phyloP scores from a whole-genome alignment of 2,888 invertebrate species.

The Syrphus vitripennis region DNA sequence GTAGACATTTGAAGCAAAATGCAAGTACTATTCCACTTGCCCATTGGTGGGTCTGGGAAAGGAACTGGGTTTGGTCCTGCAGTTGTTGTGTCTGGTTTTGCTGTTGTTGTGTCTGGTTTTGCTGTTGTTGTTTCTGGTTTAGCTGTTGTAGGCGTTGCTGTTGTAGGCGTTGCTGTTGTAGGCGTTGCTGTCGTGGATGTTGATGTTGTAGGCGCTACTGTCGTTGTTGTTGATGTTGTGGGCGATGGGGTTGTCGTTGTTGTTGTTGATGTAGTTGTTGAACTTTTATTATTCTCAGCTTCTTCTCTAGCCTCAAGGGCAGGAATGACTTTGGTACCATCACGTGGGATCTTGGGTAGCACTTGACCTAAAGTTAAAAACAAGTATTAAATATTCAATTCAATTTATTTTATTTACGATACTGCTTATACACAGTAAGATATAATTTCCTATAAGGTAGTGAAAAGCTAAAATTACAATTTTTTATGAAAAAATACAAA shows the following conservation, averaged over 20 bases:
- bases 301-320: not conserved
- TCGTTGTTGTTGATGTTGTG: slow-evolving; percentile 74
- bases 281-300: not conserved
- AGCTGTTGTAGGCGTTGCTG: slow-evolving; percentile 73
- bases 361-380: not conserved
- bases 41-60: slow-evolving; percentile 78
- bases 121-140: slow-evolving; percentile 75
- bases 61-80: slow-evolving; percentile 74
- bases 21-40: slow-evolving; percentile 85
- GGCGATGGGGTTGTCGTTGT: slow-evolving; percentile 26
- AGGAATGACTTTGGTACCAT: not conserved
- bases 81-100: slow-evolving; percentile 74
- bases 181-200: slow-evolving; percentile 79
- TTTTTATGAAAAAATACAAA: no score
- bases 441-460: no score
- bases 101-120: slow-evolving; percentile 76
- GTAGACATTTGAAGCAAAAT: slow-evolving; percentile 86
- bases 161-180: slow-evolving; percentile 78
- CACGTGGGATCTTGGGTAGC: not conserved
- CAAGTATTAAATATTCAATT: no score
- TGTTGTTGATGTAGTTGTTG: slow-evolving; percentile 23
- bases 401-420: no score
- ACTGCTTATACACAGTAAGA: no score
- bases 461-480: no score
- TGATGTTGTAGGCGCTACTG: slow-evolving; percentile 73